phyloP scores from a whole-genome alignment of 2,113 vertebrate genomes.

The Melanocharis versteri region DNA sequence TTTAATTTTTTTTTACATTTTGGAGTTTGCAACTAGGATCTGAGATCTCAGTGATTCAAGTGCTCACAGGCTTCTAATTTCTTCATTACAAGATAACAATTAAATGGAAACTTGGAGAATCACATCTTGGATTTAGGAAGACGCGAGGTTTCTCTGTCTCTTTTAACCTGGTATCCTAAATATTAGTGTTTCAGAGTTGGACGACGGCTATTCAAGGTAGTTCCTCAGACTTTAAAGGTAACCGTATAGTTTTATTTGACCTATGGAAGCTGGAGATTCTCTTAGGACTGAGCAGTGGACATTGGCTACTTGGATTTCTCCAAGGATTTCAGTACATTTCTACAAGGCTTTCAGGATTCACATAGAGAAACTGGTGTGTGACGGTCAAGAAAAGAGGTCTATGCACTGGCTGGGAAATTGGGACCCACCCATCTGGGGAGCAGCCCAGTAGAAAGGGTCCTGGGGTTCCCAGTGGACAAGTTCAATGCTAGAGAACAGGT shows the following conservation, averaged over 20 bases:
- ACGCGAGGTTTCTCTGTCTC: fast-evolving
- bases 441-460: neutral
- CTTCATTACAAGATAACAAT: neutral
- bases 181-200: neutral
- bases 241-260: neutral
- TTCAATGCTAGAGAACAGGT: neutral
- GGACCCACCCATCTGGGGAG: too few relatives aligned
- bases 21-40: neutral
- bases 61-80: neutral
- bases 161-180: neutral
- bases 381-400: neutral
- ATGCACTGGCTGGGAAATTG: neutral
- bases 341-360: neutral
- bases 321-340: neutral
- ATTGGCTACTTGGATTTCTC: neutral
- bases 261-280: neutral
- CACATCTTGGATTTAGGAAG: neutral
- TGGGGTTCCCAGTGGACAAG: neutral
- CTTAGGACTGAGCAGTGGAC: neutral
- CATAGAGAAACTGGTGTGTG: neutral
- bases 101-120: neutral
- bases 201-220: neutral
- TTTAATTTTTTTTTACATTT: neutral
- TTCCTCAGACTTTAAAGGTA: neutral
- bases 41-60: neutral